Percentiles rank a stretch among this genome's conserved stretches.
Conservation (phyloP, 1,140 invertebrate genomes). For the Drosophila equinoxialis region DNA sequence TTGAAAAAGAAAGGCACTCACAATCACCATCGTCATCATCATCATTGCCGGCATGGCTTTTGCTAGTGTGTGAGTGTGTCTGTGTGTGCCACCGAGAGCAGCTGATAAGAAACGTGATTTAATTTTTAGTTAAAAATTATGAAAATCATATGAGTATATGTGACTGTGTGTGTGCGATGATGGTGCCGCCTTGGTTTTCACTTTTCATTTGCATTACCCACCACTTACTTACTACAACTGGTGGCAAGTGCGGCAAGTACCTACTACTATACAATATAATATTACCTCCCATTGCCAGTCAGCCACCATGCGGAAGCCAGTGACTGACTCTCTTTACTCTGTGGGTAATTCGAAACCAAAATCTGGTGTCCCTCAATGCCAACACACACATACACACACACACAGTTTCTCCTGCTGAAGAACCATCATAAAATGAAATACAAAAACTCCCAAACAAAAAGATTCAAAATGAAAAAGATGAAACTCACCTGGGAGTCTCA, state of each 20-base stretch:
- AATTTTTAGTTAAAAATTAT: conserved; percentile 76
- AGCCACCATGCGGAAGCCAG: conserved; percentile 16
- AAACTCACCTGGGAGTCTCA: conserved; percentile 38
- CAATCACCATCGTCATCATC: conserved; percentile 33
- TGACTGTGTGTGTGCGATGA: too few relatives aligned
- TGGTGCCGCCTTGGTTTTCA: conserved; percentile 53
- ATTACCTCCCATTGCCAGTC: neutral
- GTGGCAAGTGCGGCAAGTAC: neutral
- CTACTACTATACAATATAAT: neutral
- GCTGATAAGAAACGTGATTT: conserved; percentile 79
- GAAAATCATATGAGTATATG: conserved; percentile 53
- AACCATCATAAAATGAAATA: conserved; percentile 26
- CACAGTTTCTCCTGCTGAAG: conserved; percentile 34
- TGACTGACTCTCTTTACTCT: neutral
- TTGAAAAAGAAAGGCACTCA: conserved; percentile 77
- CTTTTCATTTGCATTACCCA: conserved; percentile 40
- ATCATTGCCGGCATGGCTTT: conserved; percentile 1
- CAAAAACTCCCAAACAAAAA: conserved; percentile 30
- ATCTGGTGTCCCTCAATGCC: conserved; percentile 14
- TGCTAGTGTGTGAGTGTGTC: neutral
- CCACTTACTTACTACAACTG: too few relatives aligned
- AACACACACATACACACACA: neutral
- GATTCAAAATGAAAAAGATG: conserved; percentile 18
- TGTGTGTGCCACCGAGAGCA: neutral
- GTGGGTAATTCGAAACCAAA: conserved; percentile 17